Conservation (phyloP, 2,888 invertebrate species). For the Metallyticus violacea region DNA sequence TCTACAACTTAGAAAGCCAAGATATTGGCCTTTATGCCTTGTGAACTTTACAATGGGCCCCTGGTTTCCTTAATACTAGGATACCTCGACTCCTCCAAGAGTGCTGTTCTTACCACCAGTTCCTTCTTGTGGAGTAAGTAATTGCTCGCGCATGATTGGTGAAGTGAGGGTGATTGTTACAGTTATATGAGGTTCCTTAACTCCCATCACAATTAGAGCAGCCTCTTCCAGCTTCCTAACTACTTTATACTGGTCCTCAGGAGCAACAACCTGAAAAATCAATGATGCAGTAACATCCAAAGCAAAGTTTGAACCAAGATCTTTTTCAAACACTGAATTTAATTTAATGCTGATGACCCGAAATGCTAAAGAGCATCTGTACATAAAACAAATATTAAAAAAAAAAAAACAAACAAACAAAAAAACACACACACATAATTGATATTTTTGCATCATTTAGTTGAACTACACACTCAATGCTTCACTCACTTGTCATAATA, state of each 20-base stretch:
- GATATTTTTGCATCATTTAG: too few relatives aligned
- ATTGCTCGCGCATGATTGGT: constrained; percentile 83
- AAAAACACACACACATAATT: too few relatives aligned
- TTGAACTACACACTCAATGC: too few relatives aligned
- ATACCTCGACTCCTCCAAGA: constrained; percentile 2
- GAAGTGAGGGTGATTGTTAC: constrained; percentile 91
- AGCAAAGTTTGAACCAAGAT: too few relatives aligned
- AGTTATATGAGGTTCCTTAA: constrained; percentile 58
- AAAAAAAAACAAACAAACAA: too few relatives aligned
- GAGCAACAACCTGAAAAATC: constrained; percentile 53
- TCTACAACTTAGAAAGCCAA: neutral
- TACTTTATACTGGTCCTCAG: constrained; percentile 78
- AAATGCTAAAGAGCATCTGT: too few relatives aligned
- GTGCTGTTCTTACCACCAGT: constrained; percentile 37
- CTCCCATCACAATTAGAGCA: constrained; percentile 79
- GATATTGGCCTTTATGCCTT: neutral
- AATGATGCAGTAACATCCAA: too few relatives aligned
- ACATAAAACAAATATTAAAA: too few relatives aligned
- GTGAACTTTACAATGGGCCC: constrained; percentile 15
- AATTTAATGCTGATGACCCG: too few relatives aligned
- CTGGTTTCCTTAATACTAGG: constrained; percentile 1
- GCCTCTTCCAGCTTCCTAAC: constrained; percentile 82
- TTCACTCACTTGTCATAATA: too few relatives aligned
- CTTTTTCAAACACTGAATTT: too few relatives aligned
- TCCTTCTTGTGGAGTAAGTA: constrained; percentile 33